phyloP scores from a whole-genome alignment of 1,140 invertebrate genomes.

The Hypsibius dujardini region DNA sequence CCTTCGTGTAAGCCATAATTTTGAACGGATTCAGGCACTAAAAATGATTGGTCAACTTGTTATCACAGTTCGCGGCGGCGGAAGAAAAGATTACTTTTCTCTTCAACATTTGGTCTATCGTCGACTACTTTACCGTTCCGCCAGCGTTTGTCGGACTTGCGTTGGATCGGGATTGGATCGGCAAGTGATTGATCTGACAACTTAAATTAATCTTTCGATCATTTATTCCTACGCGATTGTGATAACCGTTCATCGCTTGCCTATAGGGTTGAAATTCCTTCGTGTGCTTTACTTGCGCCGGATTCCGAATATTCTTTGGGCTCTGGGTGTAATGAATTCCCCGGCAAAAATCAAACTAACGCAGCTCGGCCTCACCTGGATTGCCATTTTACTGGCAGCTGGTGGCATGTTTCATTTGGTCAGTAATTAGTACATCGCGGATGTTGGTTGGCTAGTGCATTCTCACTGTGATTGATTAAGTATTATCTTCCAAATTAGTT shows the following conservation, averaged over 20 bases:
- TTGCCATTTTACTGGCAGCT: constrained; percentile 15
- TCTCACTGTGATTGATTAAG: not conserved
- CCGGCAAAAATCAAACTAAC: not conserved
- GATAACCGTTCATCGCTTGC: not conserved
- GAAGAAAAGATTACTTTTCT: not conserved
- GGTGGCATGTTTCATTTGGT: constrained; percentile 16
- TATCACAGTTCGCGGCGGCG: constrained; percentile 1
- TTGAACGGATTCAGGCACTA: not conserved
- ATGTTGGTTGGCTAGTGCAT: not conserved
- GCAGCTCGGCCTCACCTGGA: constrained; percentile 5
- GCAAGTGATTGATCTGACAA: not conserved
- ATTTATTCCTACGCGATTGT: not conserved
- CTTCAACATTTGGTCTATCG: not conserved
- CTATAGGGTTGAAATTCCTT: not conserved
- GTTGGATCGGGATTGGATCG: not conserved
- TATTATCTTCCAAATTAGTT: not conserved
- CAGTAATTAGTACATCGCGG: no score
- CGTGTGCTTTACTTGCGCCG: constrained; percentile 1
- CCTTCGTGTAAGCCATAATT: not conserved
- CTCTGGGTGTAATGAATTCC: not conserved
- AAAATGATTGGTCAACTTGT: no score
- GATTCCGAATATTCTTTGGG: not conserved
- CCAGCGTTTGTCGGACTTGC: constrained; percentile 10
- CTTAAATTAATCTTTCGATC: not conserved
- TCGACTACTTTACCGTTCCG: constrained; percentile 15